phyloP scores from a whole-genome alignment of 2,113 vertebrate genomes.

The Sterna hirundo region DNA sequence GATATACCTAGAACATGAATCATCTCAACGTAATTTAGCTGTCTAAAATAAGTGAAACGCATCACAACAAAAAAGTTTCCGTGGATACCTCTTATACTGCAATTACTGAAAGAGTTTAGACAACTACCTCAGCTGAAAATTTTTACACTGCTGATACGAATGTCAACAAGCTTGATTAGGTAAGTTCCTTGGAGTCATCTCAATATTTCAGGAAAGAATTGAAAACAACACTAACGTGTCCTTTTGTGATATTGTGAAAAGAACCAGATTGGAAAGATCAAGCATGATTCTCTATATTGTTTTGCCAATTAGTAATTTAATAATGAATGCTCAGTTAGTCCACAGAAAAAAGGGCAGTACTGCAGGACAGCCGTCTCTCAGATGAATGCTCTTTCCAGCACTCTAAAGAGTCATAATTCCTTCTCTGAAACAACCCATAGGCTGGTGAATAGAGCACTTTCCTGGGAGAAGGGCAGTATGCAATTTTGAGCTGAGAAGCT shows the following conservation, averaged over 20 bases:
- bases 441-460: not conserved
- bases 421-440: not conserved
- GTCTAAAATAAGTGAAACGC: not conserved
- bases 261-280: not conserved
- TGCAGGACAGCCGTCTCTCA: not conserved
- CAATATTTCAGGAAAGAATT: not conserved
- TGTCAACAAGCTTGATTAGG: not conserved
- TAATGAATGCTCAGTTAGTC: not conserved
- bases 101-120: not conserved
- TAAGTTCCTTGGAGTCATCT: not conserved
- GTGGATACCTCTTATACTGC: not conserved
- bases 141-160: not conserved
- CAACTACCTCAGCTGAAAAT: not conserved
- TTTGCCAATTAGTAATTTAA: not conserved
- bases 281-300: not conserved
- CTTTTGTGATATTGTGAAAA: not conserved
- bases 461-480: not conserved
- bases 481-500: not conserved
- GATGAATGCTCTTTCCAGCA: not conserved
- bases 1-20: not conserved
- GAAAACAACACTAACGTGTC: not conserved
- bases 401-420: not conserved
- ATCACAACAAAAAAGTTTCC: not conserved
- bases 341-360: not conserved
- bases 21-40: not conserved